Evolutionary conservation across 2,113 vertebrate species (phyloP).

Genomic region (Hydropotes inermis): DNA sequence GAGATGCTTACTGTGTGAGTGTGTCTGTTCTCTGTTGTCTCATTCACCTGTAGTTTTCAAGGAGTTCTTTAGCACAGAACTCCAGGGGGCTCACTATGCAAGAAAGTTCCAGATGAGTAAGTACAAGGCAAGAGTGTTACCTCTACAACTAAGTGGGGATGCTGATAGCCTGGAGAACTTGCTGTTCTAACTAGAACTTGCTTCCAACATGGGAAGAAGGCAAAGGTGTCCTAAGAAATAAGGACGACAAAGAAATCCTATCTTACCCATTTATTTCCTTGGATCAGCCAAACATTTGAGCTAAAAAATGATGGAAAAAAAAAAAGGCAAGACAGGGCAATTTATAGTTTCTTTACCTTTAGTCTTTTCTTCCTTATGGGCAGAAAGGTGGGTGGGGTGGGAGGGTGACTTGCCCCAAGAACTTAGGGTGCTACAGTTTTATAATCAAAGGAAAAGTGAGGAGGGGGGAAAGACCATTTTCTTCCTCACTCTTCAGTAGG

Average conservation of each 20-base stretch:
- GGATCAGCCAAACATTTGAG: neutral
- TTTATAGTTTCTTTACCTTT: neutral
- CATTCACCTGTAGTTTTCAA: neutral
- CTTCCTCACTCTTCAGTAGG: neutral
- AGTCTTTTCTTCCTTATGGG: neutral
- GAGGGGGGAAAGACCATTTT: neutral
- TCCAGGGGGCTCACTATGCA: neutral
- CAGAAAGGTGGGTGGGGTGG: neutral
- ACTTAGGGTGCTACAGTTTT: neutral
- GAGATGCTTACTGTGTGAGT: no score
- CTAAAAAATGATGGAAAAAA: neutral
- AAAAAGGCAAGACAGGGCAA: neutral
- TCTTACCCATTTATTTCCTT: neutral
- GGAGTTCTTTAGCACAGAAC: neutral
- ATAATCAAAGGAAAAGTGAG: neutral
- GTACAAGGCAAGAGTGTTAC: neutral
- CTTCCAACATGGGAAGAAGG: neutral
- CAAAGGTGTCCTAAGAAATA: neutral
- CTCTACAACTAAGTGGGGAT: neutral
- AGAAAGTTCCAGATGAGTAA: neutral
- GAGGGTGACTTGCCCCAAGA: neutral
- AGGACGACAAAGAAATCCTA: neutral
- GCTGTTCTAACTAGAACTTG: neutral
- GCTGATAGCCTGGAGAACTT: neutral
- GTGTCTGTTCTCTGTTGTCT: neutral